Conservation (phyloP, 2,113 vertebrate species). For the Cervus canadensis region DNA sequence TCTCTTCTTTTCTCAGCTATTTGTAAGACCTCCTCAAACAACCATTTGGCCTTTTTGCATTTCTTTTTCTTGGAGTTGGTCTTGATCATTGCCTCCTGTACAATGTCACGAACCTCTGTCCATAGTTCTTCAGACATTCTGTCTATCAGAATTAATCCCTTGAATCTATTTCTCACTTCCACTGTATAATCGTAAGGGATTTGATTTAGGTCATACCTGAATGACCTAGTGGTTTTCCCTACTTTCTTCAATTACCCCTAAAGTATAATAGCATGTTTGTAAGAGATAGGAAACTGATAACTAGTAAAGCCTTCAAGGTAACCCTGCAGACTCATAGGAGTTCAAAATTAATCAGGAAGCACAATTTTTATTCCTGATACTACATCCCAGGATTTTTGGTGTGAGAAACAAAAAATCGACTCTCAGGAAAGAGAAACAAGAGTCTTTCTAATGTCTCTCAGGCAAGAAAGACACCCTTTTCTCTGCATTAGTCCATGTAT, state of each 20-base stretch:
- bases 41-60: neutral
- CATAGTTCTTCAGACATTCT: neutral
- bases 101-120: neutral
- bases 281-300: neutral
- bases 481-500: neutral
- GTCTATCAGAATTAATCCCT: neutral
- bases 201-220: neutral
- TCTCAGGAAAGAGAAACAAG: neutral
- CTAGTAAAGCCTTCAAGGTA: neutral
- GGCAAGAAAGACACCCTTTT: neutral
- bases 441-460: neutral
- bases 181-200: neutral
- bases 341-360: neutral
- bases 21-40: neutral
- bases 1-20: neutral
- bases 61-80: neutral
- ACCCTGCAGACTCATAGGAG: neutral
- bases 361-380: neutral
- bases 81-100: neutral
- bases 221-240: neutral
- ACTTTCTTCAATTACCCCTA: neutral
- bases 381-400: neutral
- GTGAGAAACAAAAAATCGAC: neutral
- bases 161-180: neutral
- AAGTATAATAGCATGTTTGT: neutral